Conservation (phyloP, 2,113 vertebrate genomes). For the Thryonomys swinderianus region DNA sequence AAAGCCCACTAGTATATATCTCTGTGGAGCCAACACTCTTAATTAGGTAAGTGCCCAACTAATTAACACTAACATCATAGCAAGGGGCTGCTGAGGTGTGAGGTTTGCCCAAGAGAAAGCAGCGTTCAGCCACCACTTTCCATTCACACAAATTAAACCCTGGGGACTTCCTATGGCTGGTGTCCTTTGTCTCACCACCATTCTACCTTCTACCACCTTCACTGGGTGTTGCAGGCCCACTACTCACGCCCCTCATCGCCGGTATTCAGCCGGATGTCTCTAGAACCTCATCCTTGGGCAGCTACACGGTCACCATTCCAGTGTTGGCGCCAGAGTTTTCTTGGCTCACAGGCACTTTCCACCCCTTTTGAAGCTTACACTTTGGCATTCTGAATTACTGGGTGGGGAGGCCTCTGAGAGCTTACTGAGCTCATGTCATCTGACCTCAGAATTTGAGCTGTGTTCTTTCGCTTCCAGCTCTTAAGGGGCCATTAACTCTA, state of each 20-base stretch:
- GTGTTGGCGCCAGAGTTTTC: neutral
- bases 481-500: neutral
- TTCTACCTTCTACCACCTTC: neutral
- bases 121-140: neutral
- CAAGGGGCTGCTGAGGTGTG: neutral
- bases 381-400: neutral
- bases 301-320: neutral
- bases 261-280: neutral
- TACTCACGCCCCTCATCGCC: neutral
- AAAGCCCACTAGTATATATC: neutral
- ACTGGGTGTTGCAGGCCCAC: neutral
- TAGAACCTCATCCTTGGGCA: accelerated
- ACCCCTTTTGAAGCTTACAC: neutral
- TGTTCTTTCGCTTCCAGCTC: neutral
- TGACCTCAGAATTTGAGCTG: neutral
- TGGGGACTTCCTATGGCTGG: neutral
- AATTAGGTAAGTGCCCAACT: neutral
- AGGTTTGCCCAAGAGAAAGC: neutral
- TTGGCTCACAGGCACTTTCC: neutral
- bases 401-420: neutral
- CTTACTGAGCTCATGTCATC: neutral
- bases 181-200: neutral
- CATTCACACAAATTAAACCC: neutral
- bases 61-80: neutral
- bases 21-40: constrained; percentile 14